Evolutionary conservation across 2,113 vertebrate genomes (phyloP).

Genomic region (Nicator chloris): DNA sequence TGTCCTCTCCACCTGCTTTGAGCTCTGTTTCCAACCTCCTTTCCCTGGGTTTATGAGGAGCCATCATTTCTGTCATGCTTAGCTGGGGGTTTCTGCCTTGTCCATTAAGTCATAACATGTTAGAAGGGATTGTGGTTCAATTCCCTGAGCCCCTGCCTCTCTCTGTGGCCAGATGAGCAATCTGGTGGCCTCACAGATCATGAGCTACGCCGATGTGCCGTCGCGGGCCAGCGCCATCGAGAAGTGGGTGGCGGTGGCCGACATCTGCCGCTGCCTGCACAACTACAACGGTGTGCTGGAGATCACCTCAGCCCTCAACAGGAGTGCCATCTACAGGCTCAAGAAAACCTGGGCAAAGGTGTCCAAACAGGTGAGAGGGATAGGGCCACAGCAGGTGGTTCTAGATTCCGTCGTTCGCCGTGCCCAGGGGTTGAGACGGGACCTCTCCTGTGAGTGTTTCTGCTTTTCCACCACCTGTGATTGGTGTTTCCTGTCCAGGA

Average conservation of each 20-base stretch:
- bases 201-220: slow-evolving; percentile 89
- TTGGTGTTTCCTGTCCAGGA: not conserved
- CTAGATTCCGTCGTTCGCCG: accelerated
- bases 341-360: slow-evolving; percentile 99
- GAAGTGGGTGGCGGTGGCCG: slow-evolving; percentile 97
- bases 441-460: not conserved
- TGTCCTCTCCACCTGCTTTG: not conserved
- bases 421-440: not conserved
- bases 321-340: slow-evolving; percentile 96
- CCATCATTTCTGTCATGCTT: accelerated
- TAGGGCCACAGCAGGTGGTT: accelerated
- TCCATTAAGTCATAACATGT: not conserved
- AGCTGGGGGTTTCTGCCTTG: not conserved
- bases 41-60: not conserved
- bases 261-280: slow-evolving; percentile 96
- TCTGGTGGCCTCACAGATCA: slow-evolving; percentile 97
- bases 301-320: slow-evolving; percentile 96
- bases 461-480: not conserved
- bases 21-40: not conserved
- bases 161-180: slow-evolving; percentile 89
- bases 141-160: not conserved
- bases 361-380: slow-evolving; percentile 88
- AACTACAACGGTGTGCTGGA: slow-evolving; percentile 97
- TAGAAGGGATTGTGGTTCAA: not conserved
- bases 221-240: slow-evolving; percentile 93